phyloP scores from a whole-genome alignment of 2,797 vertebrate species.

The Neoniphon sammara region DNA sequence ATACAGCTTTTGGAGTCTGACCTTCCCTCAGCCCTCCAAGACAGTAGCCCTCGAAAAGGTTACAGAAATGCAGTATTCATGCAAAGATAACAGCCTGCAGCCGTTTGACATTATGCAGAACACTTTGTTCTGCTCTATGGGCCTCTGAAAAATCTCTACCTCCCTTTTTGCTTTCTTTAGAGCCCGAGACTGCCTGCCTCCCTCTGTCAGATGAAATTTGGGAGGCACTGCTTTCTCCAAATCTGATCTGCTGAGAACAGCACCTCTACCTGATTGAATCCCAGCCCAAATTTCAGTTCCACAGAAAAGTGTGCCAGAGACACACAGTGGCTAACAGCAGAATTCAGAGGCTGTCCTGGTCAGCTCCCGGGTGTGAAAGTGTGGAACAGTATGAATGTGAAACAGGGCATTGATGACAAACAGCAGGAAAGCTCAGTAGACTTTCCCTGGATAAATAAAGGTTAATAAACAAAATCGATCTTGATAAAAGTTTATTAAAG shows the following conservation, averaged over 20 bases:
- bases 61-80: slow-evolving; percentile 53
- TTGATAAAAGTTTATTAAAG: slow-evolving; percentile 10
- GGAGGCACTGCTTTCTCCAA: slow-evolving; percentile 48
- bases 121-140: slow-evolving; percentile 27
- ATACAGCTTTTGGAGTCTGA: slow-evolving; percentile 9
- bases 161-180: slow-evolving; percentile 27
- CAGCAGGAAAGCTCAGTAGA: slow-evolving; percentile 1
- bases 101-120: slow-evolving; percentile 48
- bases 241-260: slow-evolving; percentile 70
- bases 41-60: slow-evolving; percentile 49
- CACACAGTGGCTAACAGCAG: slow-evolving; percentile 13
- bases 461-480: not conserved
- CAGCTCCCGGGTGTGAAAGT: slow-evolving; percentile 23
- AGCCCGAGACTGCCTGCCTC: slow-evolving; percentile 2
- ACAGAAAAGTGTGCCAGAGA: slow-evolving; percentile 39
- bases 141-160: slow-evolving; percentile 36
- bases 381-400: slow-evolving; percentile 21
- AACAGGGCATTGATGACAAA: slow-evolving; percentile 19
- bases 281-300: slow-evolving; percentile 42
- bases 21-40: slow-evolving; percentile 32
- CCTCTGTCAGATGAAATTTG: slow-evolving; percentile 54
- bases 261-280: slow-evolving; percentile 58
- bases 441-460: slow-evolving; percentile 12
- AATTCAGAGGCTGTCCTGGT: slow-evolving; percentile 1
- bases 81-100: slow-evolving; percentile 48